A percentile compares a stretch with the other conserved stretches of the same genome.
phyloP scores from a whole-genome alignment of 2,113 vertebrate species.

The Naja naja region DNA sequence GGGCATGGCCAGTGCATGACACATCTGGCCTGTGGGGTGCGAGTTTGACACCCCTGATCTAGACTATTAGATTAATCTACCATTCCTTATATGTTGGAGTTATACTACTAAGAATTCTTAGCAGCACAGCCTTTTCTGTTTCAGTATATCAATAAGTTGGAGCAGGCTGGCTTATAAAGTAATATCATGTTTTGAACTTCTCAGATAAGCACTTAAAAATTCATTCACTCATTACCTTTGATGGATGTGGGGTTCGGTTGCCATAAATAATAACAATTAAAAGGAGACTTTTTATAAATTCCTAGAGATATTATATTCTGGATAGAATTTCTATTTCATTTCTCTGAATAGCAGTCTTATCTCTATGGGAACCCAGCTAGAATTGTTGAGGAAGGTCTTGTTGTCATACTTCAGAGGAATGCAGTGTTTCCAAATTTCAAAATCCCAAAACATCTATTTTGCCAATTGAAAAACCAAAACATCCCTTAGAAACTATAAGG shows the following conservation, averaged over 20 bases:
- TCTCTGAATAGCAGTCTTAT: background rate
- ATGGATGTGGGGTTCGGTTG: background rate
- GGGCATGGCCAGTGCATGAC: no score
- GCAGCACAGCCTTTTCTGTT: background rate
- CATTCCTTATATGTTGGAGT: background rate
- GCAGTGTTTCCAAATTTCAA: background rate
- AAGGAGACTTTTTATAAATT: background rate
- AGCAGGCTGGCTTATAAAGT: background rate
- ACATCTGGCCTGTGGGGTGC: no score
- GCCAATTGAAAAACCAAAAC: background rate
- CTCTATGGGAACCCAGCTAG: background rate
- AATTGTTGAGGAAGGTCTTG: background rate
- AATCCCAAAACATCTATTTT: background rate
- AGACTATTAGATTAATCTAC: background rate
- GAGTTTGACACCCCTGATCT: background rate
- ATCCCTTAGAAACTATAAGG: background rate
- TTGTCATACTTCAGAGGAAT: background rate
- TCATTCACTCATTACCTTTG: background rate
- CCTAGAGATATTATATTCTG: background rate
- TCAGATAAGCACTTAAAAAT: conserved; percentile 11
- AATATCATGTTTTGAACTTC: background rate
- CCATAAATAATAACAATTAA: background rate
- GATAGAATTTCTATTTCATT: background rate
- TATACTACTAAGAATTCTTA: background rate
- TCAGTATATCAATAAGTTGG: background rate